Evolutionary conservation across 2,888 invertebrate genomes (phyloP).

Genomic region (Drosophila yooni): DNA sequence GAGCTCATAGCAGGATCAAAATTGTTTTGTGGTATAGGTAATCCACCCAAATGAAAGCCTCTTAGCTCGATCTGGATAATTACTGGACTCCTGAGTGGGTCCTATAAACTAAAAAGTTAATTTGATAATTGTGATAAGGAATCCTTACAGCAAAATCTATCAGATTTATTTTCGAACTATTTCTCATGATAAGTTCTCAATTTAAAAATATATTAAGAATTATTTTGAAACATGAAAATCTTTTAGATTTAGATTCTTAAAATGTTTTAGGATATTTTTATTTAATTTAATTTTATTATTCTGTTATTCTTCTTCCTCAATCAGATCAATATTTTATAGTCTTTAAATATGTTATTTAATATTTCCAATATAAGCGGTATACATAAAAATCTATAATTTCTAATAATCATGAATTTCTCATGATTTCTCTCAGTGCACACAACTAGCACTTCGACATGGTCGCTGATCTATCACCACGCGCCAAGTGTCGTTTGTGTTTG

Average conservation of each 20-base stretch:
- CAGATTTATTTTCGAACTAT: neutral
- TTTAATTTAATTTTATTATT: neutral
- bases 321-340: neutral
- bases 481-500: constrained; percentile 57
- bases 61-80: neutral
- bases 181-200: neutral
- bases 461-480: constrained; percentile 76
- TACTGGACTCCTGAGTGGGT: neutral
- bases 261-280: too few species aligned
- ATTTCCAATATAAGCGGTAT: neutral
- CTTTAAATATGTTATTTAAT: neutral
- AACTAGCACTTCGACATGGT: constrained; percentile 30
- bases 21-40: neutral
- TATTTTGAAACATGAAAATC: neutral
- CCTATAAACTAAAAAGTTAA: neutral
- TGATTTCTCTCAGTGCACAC: constrained; percentile 42
- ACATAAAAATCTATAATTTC: neutral
- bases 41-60: accelerated
- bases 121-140: neutral
- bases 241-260: neutral
- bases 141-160: neutral
- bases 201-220: neutral
- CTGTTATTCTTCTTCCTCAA: neutral
- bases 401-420: neutral
- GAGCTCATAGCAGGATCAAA: neutral